These are phyloP conservation scores for Rostratula benghalensis DNA, from an alignment of 2,113 vertebrate genomes.

Conservation along the genomic window DNA sequence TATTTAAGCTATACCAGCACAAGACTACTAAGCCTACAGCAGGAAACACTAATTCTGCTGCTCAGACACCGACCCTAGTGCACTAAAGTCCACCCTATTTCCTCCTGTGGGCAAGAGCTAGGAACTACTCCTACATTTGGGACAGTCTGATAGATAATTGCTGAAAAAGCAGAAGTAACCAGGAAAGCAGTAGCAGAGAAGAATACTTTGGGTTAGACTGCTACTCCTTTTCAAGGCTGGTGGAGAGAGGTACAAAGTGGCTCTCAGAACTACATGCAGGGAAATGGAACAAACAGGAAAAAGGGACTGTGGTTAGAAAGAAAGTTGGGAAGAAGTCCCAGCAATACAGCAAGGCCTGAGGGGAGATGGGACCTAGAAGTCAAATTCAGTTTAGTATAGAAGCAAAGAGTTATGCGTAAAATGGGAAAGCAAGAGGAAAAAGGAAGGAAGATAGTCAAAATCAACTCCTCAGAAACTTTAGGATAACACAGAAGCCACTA, in stretches of 20 bases:
- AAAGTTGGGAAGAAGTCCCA: not conserved
- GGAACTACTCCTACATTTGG: not conserved
- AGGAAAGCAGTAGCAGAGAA: not conserved
- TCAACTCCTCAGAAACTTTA: not conserved
- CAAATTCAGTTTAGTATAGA: not conserved
- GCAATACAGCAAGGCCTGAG: not conserved
- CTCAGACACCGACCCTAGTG: not conserved
- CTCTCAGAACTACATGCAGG: not conserved
- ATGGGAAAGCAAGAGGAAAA: not conserved
- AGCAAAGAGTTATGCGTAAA: not conserved
- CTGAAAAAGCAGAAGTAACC: not conserved
- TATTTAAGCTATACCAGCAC: not conserved
- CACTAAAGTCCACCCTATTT: not conserved
- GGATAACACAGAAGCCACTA: not conserved
- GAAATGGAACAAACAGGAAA: not conserved
- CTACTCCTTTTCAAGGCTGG: not conserved
- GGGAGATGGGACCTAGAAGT: not conserved
- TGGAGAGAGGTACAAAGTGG: not conserved
- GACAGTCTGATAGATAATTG: not conserved
- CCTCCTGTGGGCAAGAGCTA: not conserved
- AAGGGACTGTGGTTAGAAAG: not conserved
- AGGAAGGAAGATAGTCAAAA: not conserved
- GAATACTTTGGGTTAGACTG: not conserved
- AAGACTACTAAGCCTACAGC: not conserved
- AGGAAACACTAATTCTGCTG: not conserved